A percentile compares a stretch with the other conserved stretches of the same genome.
These are phyloP conservation scores for Luidia sarsii DNA, from an alignment of 53 echinoderm and acorn worm species.

Conservation along the genomic window DNA sequence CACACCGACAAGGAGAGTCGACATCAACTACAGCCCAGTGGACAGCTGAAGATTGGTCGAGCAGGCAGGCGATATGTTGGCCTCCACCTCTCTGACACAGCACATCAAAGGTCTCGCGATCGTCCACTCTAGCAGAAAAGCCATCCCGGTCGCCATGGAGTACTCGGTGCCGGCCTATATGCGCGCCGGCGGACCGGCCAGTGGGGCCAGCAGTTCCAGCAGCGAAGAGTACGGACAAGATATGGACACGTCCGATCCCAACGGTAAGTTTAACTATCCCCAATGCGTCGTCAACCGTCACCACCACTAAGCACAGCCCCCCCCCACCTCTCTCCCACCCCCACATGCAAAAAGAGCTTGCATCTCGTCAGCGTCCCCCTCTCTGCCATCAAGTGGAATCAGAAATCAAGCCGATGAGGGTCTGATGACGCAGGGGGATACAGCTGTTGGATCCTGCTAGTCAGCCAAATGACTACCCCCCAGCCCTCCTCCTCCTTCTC, in stretches of 20 bases:
- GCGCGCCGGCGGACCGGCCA: conserved; percentile 45
- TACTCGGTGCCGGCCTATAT: conserved; percentile 40
- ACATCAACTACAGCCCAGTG: background rate
- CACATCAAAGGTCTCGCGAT: conserved; percentile 53
- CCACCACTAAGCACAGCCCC: no score
- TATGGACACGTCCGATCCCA: conserved; percentile 38
- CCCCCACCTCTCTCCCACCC: no score
- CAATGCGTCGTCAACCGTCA: no score
- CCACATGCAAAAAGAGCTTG: no score
- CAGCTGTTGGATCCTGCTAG: no score
- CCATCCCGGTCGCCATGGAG: conserved; percentile 48
- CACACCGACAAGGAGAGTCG: no score
- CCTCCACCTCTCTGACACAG: conserved; percentile 45
- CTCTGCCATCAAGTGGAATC: no score
- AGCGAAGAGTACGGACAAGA: conserved; percentile 47
- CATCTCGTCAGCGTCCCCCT: no score
- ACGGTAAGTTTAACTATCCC: conserved; percentile 50
- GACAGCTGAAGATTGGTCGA: background rate
- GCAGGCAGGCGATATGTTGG: conserved; percentile 43
- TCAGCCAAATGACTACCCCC: no score
- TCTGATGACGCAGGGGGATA: no score
- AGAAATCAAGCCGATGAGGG: no score
- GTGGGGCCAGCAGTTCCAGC: conserved; percentile 42
- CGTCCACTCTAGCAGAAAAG: conserved; percentile 38
- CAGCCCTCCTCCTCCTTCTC: no score